Percentiles rank a stretch among this genome's conserved stretches.
Conservation (phyloP, 2,797 vertebrate genomes). For the Alauda arvensis region DNA sequence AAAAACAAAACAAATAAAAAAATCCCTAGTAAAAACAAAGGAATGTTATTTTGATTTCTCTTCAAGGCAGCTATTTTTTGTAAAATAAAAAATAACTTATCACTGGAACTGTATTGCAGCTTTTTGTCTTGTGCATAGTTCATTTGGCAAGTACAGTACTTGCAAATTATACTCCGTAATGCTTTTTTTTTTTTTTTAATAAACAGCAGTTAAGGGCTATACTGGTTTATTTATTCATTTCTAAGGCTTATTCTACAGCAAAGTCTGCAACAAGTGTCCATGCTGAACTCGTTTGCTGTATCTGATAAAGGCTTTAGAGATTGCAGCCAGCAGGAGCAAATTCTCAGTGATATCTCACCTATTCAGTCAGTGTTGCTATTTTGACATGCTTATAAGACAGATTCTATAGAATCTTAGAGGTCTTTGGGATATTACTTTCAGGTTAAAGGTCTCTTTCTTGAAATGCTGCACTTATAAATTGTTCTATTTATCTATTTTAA, state of each 20-base stretch:
- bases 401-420: not conserved
- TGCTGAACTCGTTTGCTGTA: not conserved
- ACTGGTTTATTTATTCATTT: not conserved
- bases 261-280: not conserved
- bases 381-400: not conserved
- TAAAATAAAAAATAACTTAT: conserved; percentile 24
- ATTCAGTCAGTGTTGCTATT: not conserved
- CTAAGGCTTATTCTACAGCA: not conserved
- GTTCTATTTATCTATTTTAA: not conserved
- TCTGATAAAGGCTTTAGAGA: not conserved
- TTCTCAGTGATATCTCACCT: not conserved
- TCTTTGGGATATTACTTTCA: not conserved
- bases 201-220: conserved; percentile 51
- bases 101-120: not conserved
- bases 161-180: not conserved
- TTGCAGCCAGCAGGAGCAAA: not conserved
- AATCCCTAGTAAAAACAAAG: not conserved
- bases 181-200: not conserved
- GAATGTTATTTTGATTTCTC: conserved; percentile 17
- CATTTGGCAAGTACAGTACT: not conserved
- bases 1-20: too few species aligned
- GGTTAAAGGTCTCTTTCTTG: not conserved
- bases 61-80: conserved; percentile 39
- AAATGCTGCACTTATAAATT: not conserved
- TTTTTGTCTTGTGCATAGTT: not conserved